Base-by-base conservation (phyloP, 2,888 invertebrate genomes). In the Apamea crenata region DNA sequence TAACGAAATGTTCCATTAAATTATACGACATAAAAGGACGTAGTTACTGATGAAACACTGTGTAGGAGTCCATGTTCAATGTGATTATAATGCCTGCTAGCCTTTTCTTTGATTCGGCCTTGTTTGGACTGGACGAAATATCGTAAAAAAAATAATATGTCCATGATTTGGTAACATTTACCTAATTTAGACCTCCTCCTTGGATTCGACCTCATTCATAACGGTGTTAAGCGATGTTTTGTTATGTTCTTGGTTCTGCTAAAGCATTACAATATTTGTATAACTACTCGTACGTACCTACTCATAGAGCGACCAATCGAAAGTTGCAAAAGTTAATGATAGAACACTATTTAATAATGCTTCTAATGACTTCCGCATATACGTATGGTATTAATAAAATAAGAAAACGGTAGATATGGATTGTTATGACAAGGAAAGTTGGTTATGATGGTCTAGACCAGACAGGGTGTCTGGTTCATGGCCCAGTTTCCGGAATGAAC, bases 1-100 rank as follows among this genome's bases (percentile, higher is more conserved):
- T 91, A 89, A 89, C 74, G 47, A 70, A 80, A 83, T 74, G 80
- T 82, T 68, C 40, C 85, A 82, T 88, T 86, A 78, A 82, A 83
- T 83, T 84, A 77, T 75, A 76, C 59, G 73, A 78, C 71, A 80
- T 77, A 80, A 80, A 78, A 80, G 78, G 80, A 69, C 77, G 59
- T 73, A 69, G 69, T 77, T 66, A 78, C 59, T 87, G 74, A 68
- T 47, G 78, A 78, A 82, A 88, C 40, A 66, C n/a, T 74, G 80
- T 66, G 85, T 85, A 76, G 78, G 81, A 77, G 76, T 78, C 40
- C 25, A 72, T 47, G 47, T 81, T 75, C 84, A 86, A 86, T 87
- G 78, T 36, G 85, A 81, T 77, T 79, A 73, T 77, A 87, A 85
- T 85, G 77, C 79, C 67, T 68, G 36, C 50, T 68, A 44, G 36